Base-by-base conservation (phyloP, 1,140 invertebrate species). In the Pachyrhynchus sulphureomaculatus region DNA sequence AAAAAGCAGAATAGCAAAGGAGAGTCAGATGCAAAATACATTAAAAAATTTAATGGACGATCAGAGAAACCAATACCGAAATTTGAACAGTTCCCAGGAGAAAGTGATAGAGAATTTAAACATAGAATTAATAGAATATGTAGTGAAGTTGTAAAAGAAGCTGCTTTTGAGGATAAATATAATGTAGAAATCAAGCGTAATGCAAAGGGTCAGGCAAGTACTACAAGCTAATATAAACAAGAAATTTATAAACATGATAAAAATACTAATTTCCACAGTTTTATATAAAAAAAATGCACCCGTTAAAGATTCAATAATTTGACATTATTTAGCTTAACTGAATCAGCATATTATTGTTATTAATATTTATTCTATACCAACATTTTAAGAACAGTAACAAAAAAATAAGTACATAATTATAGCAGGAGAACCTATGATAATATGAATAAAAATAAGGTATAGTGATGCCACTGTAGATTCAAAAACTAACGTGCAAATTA, bases 91-190 rank as follows among this genome's bases (percentile, higher is more conserved):
- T 62, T 55, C 21, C 62, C 68, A 4, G 77, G 76, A 13, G 83
- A 85, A 74, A 72, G 51, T 53, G 52, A 75, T 4, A 23, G 67
- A 36, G 45, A 53, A 9, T 85, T 84, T 66, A 66, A 81, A 53
- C 44, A 75, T 18, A 62, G 83, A 37, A 76, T 84, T 2, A 73
- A 76, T 41, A 69, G 66, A 54, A 79, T 81, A 21, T 80, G 80
- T 15, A 44, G 80, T 0, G 67, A 70, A 18, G 77, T 82, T 54
- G 47, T 82, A 3, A 77, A 77, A 33, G 81, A 83, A 69, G 76
- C 77, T 9, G 72, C 67, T 8, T 84, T 84, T 64, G 82, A 83
- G 60, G 71, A 77, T 5, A 83, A 84, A 59, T 84, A 75, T 62
- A 71, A 73, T n/a, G 81, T 85, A 8, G 69, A 81, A 39, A 74